Percentiles rank a stretch among this genome's conserved stretches.
phyloP scores from a whole-genome alignment of 2,113 vertebrate species.

The Nothoprocta pentlandii region DNA sequence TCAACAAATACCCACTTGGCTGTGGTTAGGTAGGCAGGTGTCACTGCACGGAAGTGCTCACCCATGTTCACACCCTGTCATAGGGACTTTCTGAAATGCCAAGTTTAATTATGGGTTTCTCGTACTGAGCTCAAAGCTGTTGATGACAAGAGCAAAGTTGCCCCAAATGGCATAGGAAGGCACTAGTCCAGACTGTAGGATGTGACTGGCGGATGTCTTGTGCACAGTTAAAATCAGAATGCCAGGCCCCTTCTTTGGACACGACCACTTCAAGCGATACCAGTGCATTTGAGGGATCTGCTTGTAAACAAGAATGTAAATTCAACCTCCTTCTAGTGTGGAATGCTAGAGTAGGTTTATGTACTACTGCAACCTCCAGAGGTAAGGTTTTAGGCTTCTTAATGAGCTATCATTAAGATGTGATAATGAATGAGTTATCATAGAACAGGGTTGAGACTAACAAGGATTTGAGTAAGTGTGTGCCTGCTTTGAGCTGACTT shows the following conservation, averaged over 20 bases:
- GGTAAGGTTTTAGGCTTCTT: conserved; percentile 4
- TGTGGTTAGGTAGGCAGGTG: conserved; percentile 49
- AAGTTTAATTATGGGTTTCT: conserved; percentile 6
- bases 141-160: not conserved
- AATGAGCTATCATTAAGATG: not conserved
- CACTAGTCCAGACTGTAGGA: not conserved
- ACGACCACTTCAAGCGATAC: conserved; percentile 18
- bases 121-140: not conserved
- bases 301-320: not conserved
- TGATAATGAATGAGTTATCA: not conserved
- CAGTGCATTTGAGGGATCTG: not conserved
- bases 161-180: not conserved
- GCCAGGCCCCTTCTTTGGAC: not conserved
- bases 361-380: conserved; percentile 37
- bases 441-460: conserved; percentile 22
- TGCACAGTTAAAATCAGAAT: not conserved
- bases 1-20: conserved; percentile 22
- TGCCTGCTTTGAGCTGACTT: conserved; percentile 44
- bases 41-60: conserved; percentile 61
- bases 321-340: not conserved
- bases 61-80: not conserved
- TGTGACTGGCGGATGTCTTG: conserved; percentile 19
- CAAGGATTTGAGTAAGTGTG: not conserved
- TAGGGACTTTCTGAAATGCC: not conserved
- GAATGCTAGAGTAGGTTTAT: not conserved